phyloP scores from a whole-genome alignment of 2,113 vertebrate genomes.

The Falcunculus frontatus region DNA sequence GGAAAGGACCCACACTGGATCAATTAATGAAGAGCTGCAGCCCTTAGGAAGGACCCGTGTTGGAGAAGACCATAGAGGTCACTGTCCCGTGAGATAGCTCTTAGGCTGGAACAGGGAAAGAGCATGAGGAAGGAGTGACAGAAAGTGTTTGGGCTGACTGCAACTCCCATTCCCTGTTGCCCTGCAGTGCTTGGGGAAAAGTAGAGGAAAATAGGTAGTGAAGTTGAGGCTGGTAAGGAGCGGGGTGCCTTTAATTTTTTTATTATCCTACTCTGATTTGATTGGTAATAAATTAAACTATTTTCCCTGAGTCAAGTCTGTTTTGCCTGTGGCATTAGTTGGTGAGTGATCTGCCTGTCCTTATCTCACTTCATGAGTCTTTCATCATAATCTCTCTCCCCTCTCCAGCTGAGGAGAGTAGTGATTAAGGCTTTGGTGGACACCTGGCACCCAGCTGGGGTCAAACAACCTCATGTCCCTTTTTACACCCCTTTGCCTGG shows the following conservation, averaged over 20 bases:
- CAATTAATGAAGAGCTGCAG: neutral
- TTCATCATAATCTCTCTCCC: neutral
- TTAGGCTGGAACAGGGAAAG: neutral
- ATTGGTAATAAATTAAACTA: neutral
- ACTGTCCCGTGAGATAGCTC: rapidly evolving
- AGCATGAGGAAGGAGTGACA: neutral
- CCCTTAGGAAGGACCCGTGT: neutral
- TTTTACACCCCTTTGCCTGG: neutral
- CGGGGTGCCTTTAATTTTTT: neutral
- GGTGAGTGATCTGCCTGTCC: neutral
- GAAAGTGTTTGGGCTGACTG: neutral
- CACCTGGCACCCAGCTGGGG: neutral
- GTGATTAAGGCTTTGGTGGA: neutral
- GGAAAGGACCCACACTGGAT: neutral
- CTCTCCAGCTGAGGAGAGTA: neutral
- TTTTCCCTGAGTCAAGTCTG: neutral
- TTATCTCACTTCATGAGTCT: neutral
- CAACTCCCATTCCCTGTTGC: neutral
- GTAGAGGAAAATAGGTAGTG: neutral
- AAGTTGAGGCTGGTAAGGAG: neutral
- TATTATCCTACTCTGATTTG: neutral
- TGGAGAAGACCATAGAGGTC: neutral
- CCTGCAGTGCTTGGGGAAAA: rapidly evolving
- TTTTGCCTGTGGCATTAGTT: neutral
- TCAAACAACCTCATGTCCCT: neutral